A percentile compares a stretch with the other conserved stretches of the same genome.
Evolutionary conservation across 2,888 invertebrate genomes (phyloP).

Genomic region (Diabrotica balteata): DNA sequence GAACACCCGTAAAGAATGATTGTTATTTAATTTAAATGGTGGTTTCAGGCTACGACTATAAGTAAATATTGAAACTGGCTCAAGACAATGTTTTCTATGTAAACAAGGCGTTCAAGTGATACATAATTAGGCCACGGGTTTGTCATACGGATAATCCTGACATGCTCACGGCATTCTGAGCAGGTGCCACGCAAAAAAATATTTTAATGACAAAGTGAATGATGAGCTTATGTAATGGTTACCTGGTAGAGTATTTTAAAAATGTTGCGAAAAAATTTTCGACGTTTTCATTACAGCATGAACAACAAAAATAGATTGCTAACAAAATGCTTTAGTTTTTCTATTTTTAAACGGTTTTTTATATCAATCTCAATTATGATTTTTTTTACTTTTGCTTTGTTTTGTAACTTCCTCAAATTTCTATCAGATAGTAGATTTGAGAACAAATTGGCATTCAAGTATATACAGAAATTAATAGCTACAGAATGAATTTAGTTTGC

Average conservation of each 20-base stretch:
- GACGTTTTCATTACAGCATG: too few relatives aligned
- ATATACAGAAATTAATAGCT: too few relatives aligned
- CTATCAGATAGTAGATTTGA: too few relatives aligned
- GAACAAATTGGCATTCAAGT: too few relatives aligned
- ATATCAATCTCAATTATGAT: too few relatives aligned
- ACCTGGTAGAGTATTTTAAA: neutral
- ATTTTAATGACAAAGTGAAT: neutral
- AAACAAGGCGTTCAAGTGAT: slow-evolving; percentile 56
- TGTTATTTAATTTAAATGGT: slow-evolving; percentile 12
- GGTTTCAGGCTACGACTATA: slow-evolving; percentile 4
- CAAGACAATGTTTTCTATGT: slow-evolving; percentile 56
- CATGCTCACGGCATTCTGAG: slow-evolving; percentile 32
- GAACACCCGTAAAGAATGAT: slow-evolving; percentile 6
- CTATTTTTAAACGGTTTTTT: too few relatives aligned
- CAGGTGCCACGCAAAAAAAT: slow-evolving; percentile 18
- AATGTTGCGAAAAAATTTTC: neutral
- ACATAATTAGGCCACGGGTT: slow-evolving; percentile 49
- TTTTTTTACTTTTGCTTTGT: too few relatives aligned
- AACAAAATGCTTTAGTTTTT: too few relatives aligned
- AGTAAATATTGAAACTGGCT: slow-evolving; percentile 57
- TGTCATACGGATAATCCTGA: slow-evolving; percentile 37
- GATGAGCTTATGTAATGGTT: neutral
- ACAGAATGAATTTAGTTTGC: too few relatives aligned
- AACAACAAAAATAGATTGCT: too few relatives aligned
- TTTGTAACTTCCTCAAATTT: too few relatives aligned